Evolutionary conservation across 2,113 vertebrate genomes (phyloP).

Genomic region (Aldabrachelys gigantea): DNA sequence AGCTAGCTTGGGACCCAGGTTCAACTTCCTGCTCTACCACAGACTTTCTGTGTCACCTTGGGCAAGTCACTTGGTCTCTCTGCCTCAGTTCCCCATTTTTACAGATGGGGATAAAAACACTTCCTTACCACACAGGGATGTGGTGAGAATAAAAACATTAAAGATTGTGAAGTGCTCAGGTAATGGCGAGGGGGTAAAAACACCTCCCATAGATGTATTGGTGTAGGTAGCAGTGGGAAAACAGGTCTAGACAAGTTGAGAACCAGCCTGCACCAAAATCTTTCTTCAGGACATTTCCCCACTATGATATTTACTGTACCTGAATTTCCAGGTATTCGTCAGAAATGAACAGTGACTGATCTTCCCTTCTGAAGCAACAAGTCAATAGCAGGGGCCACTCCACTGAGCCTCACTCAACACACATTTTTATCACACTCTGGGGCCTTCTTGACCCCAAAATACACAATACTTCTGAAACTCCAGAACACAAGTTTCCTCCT

Average conservation of each 20-base stretch:
- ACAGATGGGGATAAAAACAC: neutral
- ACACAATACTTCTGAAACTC: neutral
- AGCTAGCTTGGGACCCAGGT: neutral
- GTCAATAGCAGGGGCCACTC: neutral
- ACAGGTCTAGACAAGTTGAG: neutral
- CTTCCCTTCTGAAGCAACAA: neutral
- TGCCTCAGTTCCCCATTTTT: neutral
- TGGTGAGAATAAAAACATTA: neutral
- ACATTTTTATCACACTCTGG: neutral
- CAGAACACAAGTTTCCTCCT: neutral
- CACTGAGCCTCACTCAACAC: neutral
- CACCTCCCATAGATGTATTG: neutral
- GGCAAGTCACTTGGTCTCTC: neutral
- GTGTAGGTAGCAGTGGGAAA: neutral
- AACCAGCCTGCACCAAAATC: neutral
- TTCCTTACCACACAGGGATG: neutral
- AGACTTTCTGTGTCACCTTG: rapidly evolving
- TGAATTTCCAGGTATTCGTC: neutral
- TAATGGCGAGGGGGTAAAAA: neutral
- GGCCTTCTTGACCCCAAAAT: neutral
- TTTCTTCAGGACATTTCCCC: neutral
- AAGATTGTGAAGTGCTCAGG: neutral
- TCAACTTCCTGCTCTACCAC: neutral
- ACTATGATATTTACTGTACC: neutral
- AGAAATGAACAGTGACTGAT: neutral